phyloP scores from a whole-genome alignment of 2,113 vertebrate species.

The Oostethus manadensis region DNA sequence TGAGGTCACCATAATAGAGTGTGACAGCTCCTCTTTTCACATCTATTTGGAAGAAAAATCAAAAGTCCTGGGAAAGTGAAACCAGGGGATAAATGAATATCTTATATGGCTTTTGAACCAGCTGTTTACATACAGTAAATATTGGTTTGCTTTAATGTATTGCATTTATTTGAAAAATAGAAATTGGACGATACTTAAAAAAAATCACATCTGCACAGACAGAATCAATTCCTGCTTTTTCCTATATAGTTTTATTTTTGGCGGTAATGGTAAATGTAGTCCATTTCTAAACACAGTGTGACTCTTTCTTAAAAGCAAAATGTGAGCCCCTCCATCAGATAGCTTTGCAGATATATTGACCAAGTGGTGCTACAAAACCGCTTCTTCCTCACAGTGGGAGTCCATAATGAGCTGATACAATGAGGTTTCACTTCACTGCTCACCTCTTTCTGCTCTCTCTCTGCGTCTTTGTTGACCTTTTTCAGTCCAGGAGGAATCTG shows the following conservation, averaged over 20 bases:
- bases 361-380: slow-evolving; percentile 68
- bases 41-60: slow-evolving; percentile 65
- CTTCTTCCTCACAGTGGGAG: slow-evolving; percentile 66
- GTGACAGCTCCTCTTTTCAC: slow-evolving; percentile 68
- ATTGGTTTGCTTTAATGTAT: not conserved
- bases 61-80: slow-evolving; percentile 69
- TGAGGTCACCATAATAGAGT: slow-evolving; percentile 68
- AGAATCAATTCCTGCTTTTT: not conserved
- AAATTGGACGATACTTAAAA: not conserved
- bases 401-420: slow-evolving; percentile 69
- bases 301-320: slow-evolving; percentile 62
- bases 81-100: slow-evolving; percentile 47
- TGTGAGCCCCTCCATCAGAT: slow-evolving; percentile 61
- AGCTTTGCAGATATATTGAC: slow-evolving; percentile 69
- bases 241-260: not conserved
- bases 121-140: slow-evolving; percentile 36
- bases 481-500: slow-evolving; percentile 66
- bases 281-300: slow-evolving; percentile 54
- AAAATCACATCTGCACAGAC: not conserved
- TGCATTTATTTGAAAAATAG: slow-evolving; percentile 15
- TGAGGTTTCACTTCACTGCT: slow-evolving; percentile 71
- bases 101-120: slow-evolving; percentile 42
- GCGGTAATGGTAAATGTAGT: slow-evolving; percentile 6
- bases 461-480: slow-evolving; percentile 69
- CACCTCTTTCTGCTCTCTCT: slow-evolving; percentile 69